Evolutionary conservation across 2,797 vertebrate species (phyloP).

Genomic region (Rhadinocentrus ornatus): DNA sequence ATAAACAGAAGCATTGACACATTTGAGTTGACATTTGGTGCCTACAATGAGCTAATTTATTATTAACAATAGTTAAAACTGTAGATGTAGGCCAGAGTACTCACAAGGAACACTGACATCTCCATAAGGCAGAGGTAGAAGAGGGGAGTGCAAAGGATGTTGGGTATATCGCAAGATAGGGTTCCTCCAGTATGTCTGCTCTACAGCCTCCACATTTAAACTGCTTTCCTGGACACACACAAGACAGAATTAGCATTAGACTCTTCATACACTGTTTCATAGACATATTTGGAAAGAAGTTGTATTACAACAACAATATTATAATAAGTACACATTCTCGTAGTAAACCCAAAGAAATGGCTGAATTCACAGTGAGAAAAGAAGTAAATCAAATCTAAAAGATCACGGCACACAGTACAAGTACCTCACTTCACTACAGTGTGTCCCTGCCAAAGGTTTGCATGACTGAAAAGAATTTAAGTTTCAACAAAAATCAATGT

Average conservation of each 20-base stretch:
- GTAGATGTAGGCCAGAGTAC: constrained; percentile 49
- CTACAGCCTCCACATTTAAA: constrained; percentile 90
- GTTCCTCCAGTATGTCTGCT: constrained; percentile 93
- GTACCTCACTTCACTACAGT: constrained; percentile 82
- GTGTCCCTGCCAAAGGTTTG: constrained; percentile 71
- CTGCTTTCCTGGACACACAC: constrained; percentile 87
- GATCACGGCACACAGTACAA: constrained; percentile 66
- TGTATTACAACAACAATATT: background rate
- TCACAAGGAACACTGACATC: constrained; percentile 88
- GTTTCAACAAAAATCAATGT: constrained; percentile 30
- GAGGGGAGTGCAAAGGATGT: constrained; percentile 92
- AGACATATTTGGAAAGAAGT: background rate
- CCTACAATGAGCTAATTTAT: background rate
- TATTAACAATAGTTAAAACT: background rate
- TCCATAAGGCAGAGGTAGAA: constrained; percentile 91
- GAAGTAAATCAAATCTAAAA: constrained; percentile 24
- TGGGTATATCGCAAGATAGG: constrained; percentile 94
- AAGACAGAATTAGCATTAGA: constrained; percentile 17
- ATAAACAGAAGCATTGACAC: background rate
- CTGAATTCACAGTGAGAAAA: constrained; percentile 1
- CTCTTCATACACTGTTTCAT: background rate
- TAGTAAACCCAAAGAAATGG: constrained; percentile 10
- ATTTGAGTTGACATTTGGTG: background rate
- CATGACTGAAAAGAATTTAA: constrained; percentile 67
- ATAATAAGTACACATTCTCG: background rate